Evolutionary conservation across 2,113 vertebrate genomes (phyloP), one percentile per base, ranked within the genome.

Genomic region (Hydrochoerus hydrochaeris): DNA sequence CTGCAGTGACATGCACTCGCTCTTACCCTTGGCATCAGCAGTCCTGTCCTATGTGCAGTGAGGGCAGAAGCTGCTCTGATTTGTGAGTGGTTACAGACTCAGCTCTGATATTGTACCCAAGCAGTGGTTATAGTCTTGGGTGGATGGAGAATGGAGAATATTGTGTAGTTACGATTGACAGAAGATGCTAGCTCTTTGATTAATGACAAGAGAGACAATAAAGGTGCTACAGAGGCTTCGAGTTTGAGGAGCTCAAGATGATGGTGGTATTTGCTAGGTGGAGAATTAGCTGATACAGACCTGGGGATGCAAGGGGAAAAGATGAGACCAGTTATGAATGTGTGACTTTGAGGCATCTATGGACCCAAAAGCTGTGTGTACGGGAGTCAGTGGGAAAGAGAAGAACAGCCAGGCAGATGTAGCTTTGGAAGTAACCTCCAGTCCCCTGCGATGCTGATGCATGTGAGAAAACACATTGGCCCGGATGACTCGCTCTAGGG

Each of bases 1-100:
- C 19, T 63, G n/a, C 3, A 7, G 60, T 0, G 0, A 35, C 3
- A 52, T 13, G 38, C 49, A 17, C 35, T 7, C 0, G 16, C 8
- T 62, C 6, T 63, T 52, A 17, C 69, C 38, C 69, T 0, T 17
- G 24, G 19, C 13, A 19, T 62, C 26, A 49, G 13, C 26, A 52
- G 46, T 71, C 71, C 63, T 12, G 4, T 73, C 32, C 20, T 67
- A 77, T 57, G n/a, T 13, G 88, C 38, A 19, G 41, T 11, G 22
- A 57, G 24, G 69, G 69, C 32, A 52, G 69, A n/a, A 22, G 38
- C 1, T 28, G 57, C 5, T 2, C 46, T 90, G 1, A 49, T 81
- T 57, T 41, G 6, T 58, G 63, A 20, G 12, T 20, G 75, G 63
- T 49, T 44, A 46, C 10, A 30, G 1, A 90, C 41, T 81, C 73